Base-by-base conservation (phyloP, 2,888 invertebrate genomes). In the Phyllotreta cruciferae region DNA sequence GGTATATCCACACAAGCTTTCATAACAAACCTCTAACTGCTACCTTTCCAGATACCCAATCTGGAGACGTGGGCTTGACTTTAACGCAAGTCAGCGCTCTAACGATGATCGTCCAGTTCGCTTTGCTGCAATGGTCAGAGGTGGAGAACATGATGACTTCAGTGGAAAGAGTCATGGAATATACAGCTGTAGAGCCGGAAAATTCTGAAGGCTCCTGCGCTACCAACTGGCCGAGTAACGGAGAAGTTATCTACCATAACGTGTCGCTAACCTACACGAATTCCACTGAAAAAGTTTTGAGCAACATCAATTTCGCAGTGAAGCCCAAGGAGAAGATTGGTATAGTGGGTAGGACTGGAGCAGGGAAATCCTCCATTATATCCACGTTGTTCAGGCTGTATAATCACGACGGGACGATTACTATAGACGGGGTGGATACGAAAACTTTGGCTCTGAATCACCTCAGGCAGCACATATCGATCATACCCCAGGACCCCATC, bases 51-150 rank as follows among this genome's bases (percentile, higher is more conserved):
- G 72, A 56, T 9, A 67, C 66, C 10, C 61, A 58, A 0, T 67
- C 67, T 34, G 73, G 74, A 0, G 87, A 88, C 74, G 91, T 93
- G 1, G 93, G 92, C 24, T 78, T 93, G 60, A 92, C 92, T n/a
- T 89, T 93, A 60, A 91, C 92, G 0, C 90, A 92, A 77, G 89
- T 91, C 13, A 90, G 91, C 80, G 87, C 88, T 0, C 84, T 92
- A 63, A 91, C 91, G 0, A 90, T 90, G n/a, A 79, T 83, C 79
- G 67, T 86, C 70, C 86, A 86, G 75, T 86, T 85, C 84, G 85
- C 83, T 3, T 82, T 87, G 44, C 84, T 95, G 4, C 94, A 95
- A 80, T 94, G 94, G 72, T 93, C 96, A 0, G 96, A 96, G 79
- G 80, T 78, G 8, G 80, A 80, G 78, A 94, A 92, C 75, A 90